Base-by-base conservation (phyloP, 2,888 invertebrate species). In the Drosophila colorata region DNA sequence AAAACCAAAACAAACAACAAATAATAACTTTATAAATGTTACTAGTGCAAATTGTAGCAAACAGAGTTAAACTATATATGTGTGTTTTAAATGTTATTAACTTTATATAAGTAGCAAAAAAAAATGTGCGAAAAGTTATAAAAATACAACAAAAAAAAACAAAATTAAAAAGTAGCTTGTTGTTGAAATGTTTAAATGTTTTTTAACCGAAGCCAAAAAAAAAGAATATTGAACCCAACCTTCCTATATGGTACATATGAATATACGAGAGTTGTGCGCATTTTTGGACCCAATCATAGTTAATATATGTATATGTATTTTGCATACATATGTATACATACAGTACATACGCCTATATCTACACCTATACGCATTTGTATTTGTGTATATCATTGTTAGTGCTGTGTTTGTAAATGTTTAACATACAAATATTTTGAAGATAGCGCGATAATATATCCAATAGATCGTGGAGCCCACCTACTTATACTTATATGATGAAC, bases 161-260 rank as follows among this genome's bases (percentile, higher is more conserved):
- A 37, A 56, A 67, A 31, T 59, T 51, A 48, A 47, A 64, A 60
- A 69, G 84, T 86, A 84, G 88, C 73, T 80, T 82, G 82, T 86
- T 86, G 87, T 86, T 86, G 77, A 88, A 88, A 84, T 88, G 86
- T 86, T 86, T 86, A 86, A 84, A 84, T 86, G 84, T 88, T 83
- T 85, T 78, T 87, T 74, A 85, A 61, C 64, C 77, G 46, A 79
- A 59, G 51, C 14, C 37, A 53, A 67, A 23, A 65, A 9, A 28
- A 18, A 41, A 18, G 18, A 41, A 56, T 44, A 63, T 33, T 49
- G 18, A 48, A 47, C 53, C 31, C 57, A 61, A 69, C 43, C 58
- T 60, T 51, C 68, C 18, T 53, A 59, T n/a, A 55, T 68, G 58
- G 49, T 57, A 47, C 6, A 57, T 43, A 47, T 53, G 37, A 33